Base-by-base conservation (phyloP, 2,888 invertebrate genomes). In the Eilema griseolum region DNA sequence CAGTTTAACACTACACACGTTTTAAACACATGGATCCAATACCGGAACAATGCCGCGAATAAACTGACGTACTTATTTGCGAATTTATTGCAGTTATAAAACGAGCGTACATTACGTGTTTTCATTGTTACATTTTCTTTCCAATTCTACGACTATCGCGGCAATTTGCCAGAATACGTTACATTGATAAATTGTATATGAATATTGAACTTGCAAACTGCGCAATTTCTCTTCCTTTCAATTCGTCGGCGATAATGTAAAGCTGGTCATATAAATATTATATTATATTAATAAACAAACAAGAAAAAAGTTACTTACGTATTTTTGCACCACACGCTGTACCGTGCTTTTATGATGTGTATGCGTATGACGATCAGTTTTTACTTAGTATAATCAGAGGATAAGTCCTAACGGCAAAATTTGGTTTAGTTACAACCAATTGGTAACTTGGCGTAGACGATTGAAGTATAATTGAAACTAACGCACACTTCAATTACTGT, bases 81-180 rank as follows among this genome's bases (percentile, higher is more conserved):
- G n/a, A 57, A 61, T 65, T 65, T 61, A 69, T 64, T 24, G 31
- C 23, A 24, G 3, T 23, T 63, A 57, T 57, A 52, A 67, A 68
- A 37, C 26, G 10, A n/a, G 62, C 16, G n/a, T n/a, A 41, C 52
- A 33, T 68, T 57, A 69, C 63, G 59, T 69, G 33, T 59, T 56
- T 46, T 69, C 46, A 66, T 67, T 71, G 74, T 76, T 67, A 74
- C 65, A 69, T 75, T 73, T 73, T 65, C 73, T 69, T 46, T 69
- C 57, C 64, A 67, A 71, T 65, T 61, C 61, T 46, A 67, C 72
- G 60, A 52, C 62, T 67, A 72, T 71, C 61, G 60, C 61, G 76
- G 79, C 80, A 80, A 37, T 56, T 63, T 80, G 80, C 79, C 79
- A 80, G 65, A 61, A 67, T 62, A 67, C 46, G 69, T 78, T 72